Conservation (phyloP, 2,113 vertebrate genomes). For the Neopipo cinnamomea region DNA sequence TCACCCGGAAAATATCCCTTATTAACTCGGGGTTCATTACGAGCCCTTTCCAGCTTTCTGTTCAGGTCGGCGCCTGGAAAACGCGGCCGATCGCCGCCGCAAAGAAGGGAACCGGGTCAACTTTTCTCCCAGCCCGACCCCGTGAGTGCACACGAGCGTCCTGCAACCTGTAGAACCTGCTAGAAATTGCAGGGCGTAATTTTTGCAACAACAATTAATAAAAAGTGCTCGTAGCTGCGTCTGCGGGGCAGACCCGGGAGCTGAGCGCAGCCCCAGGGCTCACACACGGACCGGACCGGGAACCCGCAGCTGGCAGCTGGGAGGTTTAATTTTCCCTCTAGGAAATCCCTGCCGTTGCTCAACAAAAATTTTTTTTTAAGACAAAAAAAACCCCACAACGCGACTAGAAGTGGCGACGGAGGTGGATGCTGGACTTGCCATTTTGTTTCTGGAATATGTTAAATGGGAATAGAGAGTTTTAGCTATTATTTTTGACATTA, state of each 20-base stretch:
- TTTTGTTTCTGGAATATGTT: background rate
- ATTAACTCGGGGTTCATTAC: background rate
- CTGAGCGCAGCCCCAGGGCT: background rate
- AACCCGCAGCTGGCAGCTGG: fast-evolving
- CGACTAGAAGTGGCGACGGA: fast-evolving
- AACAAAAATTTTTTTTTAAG: background rate
- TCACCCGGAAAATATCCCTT: background rate
- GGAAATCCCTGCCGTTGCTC: background rate
- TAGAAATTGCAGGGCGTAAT: fast-evolving
- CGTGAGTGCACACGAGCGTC: background rate
- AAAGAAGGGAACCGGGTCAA: fast-evolving
- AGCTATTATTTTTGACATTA: background rate
- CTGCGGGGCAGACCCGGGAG: background rate
- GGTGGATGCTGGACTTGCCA: background rate
- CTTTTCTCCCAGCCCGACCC: background rate
- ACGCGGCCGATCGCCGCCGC: fast-evolving
- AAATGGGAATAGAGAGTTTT: background rate
- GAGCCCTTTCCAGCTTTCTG: background rate
- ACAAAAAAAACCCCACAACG: background rate
- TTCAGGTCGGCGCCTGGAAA: fast-evolving
- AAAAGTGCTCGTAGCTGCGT: fast-evolving
- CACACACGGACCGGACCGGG: background rate
- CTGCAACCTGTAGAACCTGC: background rate
- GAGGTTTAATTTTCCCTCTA: background rate
- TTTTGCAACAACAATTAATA: background rate